Percentiles rank a stretch among this genome's conserved stretches.
phyloP scores from a whole-genome alignment of 2,113 vertebrate species.

The Panthera uncia region DNA sequence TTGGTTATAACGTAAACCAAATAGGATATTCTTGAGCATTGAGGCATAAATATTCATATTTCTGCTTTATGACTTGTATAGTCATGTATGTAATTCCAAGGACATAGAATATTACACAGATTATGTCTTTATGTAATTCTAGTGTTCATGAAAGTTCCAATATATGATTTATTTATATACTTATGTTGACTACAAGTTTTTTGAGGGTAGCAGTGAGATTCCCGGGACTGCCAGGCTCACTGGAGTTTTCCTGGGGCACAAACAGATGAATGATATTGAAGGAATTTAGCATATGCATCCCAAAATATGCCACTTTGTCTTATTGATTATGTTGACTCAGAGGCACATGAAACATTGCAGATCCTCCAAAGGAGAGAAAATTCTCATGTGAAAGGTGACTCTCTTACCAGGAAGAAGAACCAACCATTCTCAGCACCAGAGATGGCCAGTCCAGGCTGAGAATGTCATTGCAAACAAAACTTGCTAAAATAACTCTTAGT shows the following conservation, averaged over 20 bases:
- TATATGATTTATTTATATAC: neutral
- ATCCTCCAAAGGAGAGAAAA: neutral
- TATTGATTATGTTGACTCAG: neutral
- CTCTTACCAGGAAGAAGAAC: neutral
- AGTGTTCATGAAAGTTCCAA: neutral
- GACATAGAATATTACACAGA: neutral
- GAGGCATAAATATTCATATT: neutral
- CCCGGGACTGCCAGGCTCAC: neutral
- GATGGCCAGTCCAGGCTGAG: neutral
- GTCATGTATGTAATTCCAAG: neutral
- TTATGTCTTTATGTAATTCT: neutral
- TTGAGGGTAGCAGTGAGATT: neutral
- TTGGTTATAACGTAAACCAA: neutral
- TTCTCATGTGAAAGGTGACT: neutral
- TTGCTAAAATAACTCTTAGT: neutral
- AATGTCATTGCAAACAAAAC: neutral
- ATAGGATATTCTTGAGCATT: neutral
- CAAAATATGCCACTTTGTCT: neutral
- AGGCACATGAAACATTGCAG: neutral
- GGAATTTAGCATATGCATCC: neutral
- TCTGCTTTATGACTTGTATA: neutral
- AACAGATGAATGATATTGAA: neutral
- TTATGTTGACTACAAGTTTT: neutral
- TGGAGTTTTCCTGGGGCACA: neutral
- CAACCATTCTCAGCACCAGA: neutral